phyloP scores from a whole-genome alignment of 2,888 invertebrate species.

The Drosophila fungiperda region DNA sequence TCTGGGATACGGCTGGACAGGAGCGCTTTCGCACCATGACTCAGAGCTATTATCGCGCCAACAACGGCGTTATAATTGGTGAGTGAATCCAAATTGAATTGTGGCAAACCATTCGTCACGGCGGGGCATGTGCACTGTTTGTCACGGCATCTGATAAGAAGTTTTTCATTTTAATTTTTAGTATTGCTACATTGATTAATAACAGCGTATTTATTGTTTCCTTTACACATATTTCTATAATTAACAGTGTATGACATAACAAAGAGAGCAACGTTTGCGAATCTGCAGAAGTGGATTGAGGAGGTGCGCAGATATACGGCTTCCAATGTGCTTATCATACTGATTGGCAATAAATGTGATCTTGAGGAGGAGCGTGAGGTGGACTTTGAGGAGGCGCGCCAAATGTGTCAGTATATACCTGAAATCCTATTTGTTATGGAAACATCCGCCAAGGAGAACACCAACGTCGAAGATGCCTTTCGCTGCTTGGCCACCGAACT shows the following conservation, averaged over 20 bases:
- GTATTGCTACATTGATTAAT: conserved; percentile 58
- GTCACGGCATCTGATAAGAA: conserved; percentile 46
- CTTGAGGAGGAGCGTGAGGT: conserved; percentile 92
- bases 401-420: conserved; percentile 93
- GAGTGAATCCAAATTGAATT: conserved; percentile 83
- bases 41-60: conserved; percentile 98
- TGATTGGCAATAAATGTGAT: conserved; percentile 97
- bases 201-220: conserved; percentile 36
- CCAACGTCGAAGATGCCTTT: conserved; percentile 95
- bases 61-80: conserved; percentile 98
- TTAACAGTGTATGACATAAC: conserved; percentile 96
- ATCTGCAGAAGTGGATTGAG: conserved; percentile 97
- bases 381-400: conserved; percentile 93
- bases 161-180: conserved; percentile 31
- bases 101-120: conserved; percentile 44
- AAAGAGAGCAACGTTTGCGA: conserved; percentile 95
- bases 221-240: background rate
- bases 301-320: conserved; percentile 97
- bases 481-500: conserved; percentile 93
- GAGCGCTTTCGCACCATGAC: conserved; percentile 98
- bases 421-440: conserved; percentile 95
- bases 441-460: conserved; percentile 96
- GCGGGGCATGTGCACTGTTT: background rate
- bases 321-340: conserved; percentile 94
- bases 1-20: conserved; percentile 99